Evolutionary conservation across 2,888 invertebrate species (phyloP), one percentile per base, ranked within the genome.

Genomic region (Caenorhabditis angaria): DNA sequence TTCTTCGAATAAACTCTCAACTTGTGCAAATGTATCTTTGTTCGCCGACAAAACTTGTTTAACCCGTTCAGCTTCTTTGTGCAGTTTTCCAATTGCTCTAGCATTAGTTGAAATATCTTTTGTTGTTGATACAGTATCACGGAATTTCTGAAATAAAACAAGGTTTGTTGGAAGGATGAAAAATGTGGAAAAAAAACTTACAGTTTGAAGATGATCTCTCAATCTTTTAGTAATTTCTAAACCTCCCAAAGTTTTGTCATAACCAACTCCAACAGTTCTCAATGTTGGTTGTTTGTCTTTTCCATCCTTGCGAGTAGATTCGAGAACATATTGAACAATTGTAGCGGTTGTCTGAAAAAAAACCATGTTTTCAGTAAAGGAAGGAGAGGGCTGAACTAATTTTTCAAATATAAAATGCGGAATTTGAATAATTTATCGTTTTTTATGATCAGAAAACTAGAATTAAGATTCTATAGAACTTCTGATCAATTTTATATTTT

Each of bases 21-120:
- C 92, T 90, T 91, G 97, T 1, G 97, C 97, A 88, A 91, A 93
- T 88, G 94, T 94, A 82, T 97, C 96, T 0, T 91, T 91, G 88
- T 99, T 99, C 1, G 97, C 99, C 54, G 97, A 97, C 0, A 99
- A 90, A 0, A 99, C 93, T 85, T 94, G 94, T 90, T 99, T 99
- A n/a, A 99, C 90, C 41, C 97, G 90, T 64, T 95, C 97, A 0
- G 99, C 95, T 90, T 99, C 99, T 88, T 94, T 95, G 82, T 95
- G 92, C 28, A 99, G 90, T 87, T 99, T 99, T 58, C 95, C 95
- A 93, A 97, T 92, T 0, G 97, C 92, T 55, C 95, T 91, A 0
- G 93, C 92, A 85, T 93, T 95, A 27, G 76, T 81, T 18, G 78
- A 61, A 48, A 81, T 81, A 48, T 81, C 81, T 8, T 74, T 77